A percentile compares a stretch with the other conserved stretches of the same genome.
phyloP scores from a whole-genome alignment of 2,113 vertebrate genomes.

The Synodontis membranacea region DNA sequence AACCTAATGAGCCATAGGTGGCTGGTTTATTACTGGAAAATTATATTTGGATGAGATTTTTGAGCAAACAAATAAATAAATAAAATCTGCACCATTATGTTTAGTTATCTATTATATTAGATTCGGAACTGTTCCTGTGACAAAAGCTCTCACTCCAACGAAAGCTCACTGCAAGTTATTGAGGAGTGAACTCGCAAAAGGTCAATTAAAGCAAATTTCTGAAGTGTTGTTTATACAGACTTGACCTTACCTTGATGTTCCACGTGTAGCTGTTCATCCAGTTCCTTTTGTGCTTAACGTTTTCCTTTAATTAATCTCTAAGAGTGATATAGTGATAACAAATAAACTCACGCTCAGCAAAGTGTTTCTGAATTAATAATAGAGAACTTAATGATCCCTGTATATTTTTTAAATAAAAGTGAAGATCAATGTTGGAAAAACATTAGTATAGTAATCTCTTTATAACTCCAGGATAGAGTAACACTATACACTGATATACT shows the following conservation, averaged over 20 bases:
- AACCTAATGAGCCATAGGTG: too few species aligned
- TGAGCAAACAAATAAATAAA: neutral
- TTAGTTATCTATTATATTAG: neutral
- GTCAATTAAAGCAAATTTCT: constrained; percentile 45
- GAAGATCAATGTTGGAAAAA: neutral
- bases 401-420: neutral
- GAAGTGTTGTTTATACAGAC: constrained; percentile 36
- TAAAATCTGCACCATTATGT: neutral
- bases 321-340: neutral
- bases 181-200: constrained; percentile 23
- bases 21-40: neutral
- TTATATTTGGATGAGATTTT: neutral
- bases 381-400: neutral
- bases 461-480: too few species aligned
- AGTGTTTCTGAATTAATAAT: neutral
- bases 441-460: neutral
- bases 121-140: neutral
- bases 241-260: constrained; percentile 36
- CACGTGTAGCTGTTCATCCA: constrained; percentile 7
- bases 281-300: neutral
- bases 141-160: neutral
- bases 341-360: neutral
- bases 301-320: constrained; percentile 31
- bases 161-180: neutral
- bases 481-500: neutral